Conservation (phyloP, 2,888 invertebrate species). For the Rhodophaea formosa region DNA sequence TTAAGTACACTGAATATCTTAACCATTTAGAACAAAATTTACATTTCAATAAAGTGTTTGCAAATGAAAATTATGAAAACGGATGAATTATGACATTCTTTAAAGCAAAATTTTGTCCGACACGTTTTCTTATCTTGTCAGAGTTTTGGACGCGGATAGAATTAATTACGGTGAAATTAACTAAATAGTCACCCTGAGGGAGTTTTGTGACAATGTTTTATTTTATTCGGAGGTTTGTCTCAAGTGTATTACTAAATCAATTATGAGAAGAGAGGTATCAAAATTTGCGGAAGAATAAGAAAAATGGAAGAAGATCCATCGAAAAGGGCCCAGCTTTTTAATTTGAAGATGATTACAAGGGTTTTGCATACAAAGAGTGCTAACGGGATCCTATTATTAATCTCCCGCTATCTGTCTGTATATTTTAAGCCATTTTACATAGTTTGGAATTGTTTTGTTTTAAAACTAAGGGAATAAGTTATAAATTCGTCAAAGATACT, state of each 20-base stretch:
- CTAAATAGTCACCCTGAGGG: constrained; percentile 4
- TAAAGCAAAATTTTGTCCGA: constrained; percentile 6
- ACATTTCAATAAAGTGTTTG: constrained; percentile 1
- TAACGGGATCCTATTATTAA: no score
- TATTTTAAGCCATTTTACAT: no score
- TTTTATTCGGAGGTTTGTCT: background rate
- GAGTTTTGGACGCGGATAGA: constrained; percentile 8
- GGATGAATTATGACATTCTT: constrained; percentile 6
- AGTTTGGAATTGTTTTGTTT: no score
- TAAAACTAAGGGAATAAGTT: no score
- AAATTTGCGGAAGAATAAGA: no score
- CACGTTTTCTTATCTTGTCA: constrained; percentile 11
- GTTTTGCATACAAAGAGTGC: no score
- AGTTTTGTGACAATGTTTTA: background rate
- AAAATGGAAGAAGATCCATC: no score
- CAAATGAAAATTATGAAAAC: constrained; percentile 1
- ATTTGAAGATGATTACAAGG: no score
- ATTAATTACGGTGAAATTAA: constrained; percentile 9
- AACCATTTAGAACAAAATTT: background rate
- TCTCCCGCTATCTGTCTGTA: no score
- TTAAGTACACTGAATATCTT: background rate
- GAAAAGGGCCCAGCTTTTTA: no score
- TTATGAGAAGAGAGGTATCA: no score
- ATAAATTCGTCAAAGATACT: no score
- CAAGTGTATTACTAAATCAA: constrained; percentile 4